A percentile compares a stretch with the other conserved stretches of the same genome.
Conservation (phyloP, 2,113 vertebrate genomes). For the Anoplopoma fimbria region DNA sequence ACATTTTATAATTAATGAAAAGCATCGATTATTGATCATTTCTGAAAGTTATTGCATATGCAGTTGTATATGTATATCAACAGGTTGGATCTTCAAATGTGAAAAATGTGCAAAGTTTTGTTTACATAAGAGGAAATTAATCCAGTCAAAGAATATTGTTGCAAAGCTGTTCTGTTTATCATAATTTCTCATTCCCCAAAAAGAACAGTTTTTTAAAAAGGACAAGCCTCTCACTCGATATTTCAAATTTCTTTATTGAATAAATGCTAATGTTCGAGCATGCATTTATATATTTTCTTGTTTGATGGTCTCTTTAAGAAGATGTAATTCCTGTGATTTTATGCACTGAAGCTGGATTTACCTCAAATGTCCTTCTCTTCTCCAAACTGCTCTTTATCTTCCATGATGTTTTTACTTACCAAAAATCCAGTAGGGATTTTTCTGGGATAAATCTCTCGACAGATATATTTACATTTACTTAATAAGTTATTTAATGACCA, state of each 20-base stretch:
- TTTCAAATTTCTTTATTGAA: background rate
- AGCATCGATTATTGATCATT: background rate
- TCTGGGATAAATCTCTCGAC: background rate
- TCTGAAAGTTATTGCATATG: background rate
- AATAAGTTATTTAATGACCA: background rate
- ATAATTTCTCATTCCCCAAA: background rate
- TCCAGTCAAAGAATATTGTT: background rate
- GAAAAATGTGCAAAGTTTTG: background rate
- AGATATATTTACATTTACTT: background rate
- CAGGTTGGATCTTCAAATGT: background rate
- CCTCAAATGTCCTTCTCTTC: no score
- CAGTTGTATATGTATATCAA: background rate
- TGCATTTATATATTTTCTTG: background rate
- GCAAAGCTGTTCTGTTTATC: background rate
- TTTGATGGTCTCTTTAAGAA: background rate
- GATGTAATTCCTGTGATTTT: background rate
- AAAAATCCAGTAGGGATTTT: background rate
- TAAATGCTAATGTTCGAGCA: background rate
- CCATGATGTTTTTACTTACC: background rate
- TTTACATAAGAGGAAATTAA: background rate
- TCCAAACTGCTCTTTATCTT: background rate
- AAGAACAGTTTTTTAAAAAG: slow-evolving; percentile 5
- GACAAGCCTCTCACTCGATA: background rate
- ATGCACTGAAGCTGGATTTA: background rate
- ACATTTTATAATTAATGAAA: background rate